phyloP scores from a whole-genome alignment of 2,113 vertebrate species.

The Apus apus region DNA sequence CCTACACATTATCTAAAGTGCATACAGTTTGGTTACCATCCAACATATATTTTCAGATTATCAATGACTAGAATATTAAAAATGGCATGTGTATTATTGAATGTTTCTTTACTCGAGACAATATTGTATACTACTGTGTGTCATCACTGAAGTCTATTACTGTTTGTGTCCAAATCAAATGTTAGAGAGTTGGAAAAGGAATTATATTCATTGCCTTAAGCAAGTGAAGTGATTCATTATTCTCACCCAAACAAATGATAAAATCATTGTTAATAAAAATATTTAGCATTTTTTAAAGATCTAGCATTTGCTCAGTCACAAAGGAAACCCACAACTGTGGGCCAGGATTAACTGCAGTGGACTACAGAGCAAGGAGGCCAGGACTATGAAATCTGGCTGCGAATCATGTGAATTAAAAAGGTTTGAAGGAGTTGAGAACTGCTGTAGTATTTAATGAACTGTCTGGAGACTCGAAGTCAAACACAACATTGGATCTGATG shows the following conservation, averaged over 20 bases:
- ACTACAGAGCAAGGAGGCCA: neutral
- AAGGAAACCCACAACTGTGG: neutral
- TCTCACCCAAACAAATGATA: conserved; percentile 23
- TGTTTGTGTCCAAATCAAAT: neutral
- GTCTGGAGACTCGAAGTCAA: neutral
- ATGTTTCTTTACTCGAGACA: neutral
- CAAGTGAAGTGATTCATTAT: neutral
- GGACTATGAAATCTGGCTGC: neutral
- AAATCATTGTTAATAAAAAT: neutral
- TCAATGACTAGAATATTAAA: conserved; percentile 40
- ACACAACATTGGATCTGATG: neutral
- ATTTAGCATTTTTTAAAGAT: neutral
- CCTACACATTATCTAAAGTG: neutral
- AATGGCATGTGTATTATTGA: conserved; percentile 12
- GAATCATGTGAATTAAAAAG: neutral
- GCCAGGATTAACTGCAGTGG: neutral
- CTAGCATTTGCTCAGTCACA: neutral
- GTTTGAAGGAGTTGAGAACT: neutral
- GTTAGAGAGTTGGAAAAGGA: neutral
- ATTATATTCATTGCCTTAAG: conserved; percentile 6
- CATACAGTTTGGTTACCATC: conserved; percentile 14
- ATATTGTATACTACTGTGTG: neutral
- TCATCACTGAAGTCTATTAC: neutral
- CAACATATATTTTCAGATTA: conserved; percentile 28
- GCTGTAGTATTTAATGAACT: neutral